Percentiles rank a stretch among this genome's conserved stretches.
phyloP scores from a whole-genome alignment of 2,113 vertebrate species.

The Onychostruthus taczanowskii region DNA sequence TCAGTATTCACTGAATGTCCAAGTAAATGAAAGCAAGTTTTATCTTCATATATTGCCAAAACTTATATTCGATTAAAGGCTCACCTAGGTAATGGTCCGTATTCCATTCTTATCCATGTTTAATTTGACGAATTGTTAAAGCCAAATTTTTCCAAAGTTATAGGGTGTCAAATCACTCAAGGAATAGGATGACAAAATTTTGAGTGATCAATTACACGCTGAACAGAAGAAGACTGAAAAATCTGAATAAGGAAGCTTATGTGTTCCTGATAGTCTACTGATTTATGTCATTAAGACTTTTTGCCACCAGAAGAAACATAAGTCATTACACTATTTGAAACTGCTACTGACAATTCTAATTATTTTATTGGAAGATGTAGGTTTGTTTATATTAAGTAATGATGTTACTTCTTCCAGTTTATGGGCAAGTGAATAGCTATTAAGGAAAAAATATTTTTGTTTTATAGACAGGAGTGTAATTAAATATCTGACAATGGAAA shows the following conservation, averaged over 20 bases:
- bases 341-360: not conserved
- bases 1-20: not conserved
- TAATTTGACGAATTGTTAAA: not conserved
- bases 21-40: slow-evolving; percentile 12
- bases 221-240: not conserved
- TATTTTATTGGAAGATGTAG: not conserved
- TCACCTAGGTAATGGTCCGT: not conserved
- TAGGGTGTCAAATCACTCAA: not conserved
- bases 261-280: not conserved
- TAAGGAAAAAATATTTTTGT: not conserved
- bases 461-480: not conserved
- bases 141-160: not conserved
- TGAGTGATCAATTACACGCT: not conserved
- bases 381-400: not conserved
- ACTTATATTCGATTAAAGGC: not conserved
- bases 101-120: not conserved
- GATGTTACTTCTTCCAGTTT: not conserved
- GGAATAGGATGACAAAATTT: not conserved
- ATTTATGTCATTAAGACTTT: not conserved
- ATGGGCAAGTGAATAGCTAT: not conserved
- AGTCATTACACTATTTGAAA: not conserved
- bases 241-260: not conserved
- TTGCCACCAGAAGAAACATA: not conserved
- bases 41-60: not conserved
- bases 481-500: not conserved